phyloP scores from a whole-genome alignment of 2,113 vertebrate genomes.

The Oncorhynchus kisutch region DNA sequence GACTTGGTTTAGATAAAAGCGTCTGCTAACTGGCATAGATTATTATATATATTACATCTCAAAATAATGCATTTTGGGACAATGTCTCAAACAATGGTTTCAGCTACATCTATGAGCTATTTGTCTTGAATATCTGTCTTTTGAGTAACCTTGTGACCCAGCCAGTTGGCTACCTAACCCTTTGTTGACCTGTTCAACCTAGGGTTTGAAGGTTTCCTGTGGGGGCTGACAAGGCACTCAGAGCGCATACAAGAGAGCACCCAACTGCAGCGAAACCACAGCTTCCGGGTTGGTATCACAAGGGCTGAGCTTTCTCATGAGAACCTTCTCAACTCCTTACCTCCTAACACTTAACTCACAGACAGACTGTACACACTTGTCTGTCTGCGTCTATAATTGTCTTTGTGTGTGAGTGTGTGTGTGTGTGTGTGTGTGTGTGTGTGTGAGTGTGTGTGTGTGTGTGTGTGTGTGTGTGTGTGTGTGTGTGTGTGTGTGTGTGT shows the following conservation, averaged over 20 bases:
- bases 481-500: background rate
- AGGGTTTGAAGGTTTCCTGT: slow-evolving; percentile 39
- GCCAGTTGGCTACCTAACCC: slow-evolving; percentile 25
- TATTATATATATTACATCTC: no score
- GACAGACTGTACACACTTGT: background rate
- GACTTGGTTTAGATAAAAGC: no score
- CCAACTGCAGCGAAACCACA: background rate
- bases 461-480: no score
- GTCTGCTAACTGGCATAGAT: no score
- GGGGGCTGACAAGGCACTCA: background rate
- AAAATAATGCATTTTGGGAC: background rate
- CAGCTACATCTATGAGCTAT: slow-evolving; percentile 4
- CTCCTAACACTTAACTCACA: background rate
- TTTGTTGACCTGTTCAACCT: slow-evolving; percentile 7
- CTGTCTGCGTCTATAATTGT: background rate
- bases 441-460: no score
- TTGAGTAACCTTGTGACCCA: background rate
- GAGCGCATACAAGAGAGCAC: slow-evolving; percentile 2
- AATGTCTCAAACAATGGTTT: no score
- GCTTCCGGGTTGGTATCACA: background rate
- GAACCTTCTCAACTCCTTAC: background rate
- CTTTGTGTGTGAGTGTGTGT: no score
- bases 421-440: background rate
- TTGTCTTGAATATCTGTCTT: background rate
- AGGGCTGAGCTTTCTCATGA: slow-evolving; percentile 2